Evolutionary conservation across 2,888 invertebrate genomes (phyloP), one percentile per base, ranked within the genome.

Genomic region (Tinea pellionella): DNA sequence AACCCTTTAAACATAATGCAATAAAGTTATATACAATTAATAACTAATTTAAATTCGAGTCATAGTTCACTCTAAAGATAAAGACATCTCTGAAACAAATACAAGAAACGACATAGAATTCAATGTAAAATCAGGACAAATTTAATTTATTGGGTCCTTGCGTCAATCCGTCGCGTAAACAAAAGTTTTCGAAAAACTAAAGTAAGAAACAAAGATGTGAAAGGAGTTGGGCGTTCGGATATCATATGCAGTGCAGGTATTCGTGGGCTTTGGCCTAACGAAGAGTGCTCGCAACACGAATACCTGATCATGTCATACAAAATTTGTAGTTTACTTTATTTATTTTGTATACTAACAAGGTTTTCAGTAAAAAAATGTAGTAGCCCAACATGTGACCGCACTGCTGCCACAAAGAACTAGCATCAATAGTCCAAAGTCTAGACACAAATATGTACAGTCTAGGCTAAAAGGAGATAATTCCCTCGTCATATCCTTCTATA

Each of bases 231-330:
- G 13, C 56, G 55, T 51, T 9, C 30, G 58, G 15, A 61, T 83
- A 85, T 85, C 86, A 85, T 86, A 86, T 85, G 86, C 86, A 82
- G 80, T 64, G 77, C 83, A 85, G 86, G 86, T 85, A 80, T 76
- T 74, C 77, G 75, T 67, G 67, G 70, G 72, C 66, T 61, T 70
- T 68, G 68, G 63, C 70, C 84, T 86, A 86, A 86, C 86, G 86
- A 86, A 81, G 73, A 73, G 70, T 65, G 78, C 69, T 75, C 80
- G 86, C 70, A 67, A 65, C 61, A 60, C 67, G 85, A 79, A 86
- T 86, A 86, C 83, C 68, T 78, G 82, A 85, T 77, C 63, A 64
- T 74, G 77, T 74, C 77, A 69, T 37, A 57, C 19, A 19, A 53
- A 2, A 9, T 37, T 37, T 37, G 37, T 37, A 37, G 37, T 37